Conservation (phyloP, 2,113 vertebrate species). For the Pygoscelis antarcticus region DNA sequence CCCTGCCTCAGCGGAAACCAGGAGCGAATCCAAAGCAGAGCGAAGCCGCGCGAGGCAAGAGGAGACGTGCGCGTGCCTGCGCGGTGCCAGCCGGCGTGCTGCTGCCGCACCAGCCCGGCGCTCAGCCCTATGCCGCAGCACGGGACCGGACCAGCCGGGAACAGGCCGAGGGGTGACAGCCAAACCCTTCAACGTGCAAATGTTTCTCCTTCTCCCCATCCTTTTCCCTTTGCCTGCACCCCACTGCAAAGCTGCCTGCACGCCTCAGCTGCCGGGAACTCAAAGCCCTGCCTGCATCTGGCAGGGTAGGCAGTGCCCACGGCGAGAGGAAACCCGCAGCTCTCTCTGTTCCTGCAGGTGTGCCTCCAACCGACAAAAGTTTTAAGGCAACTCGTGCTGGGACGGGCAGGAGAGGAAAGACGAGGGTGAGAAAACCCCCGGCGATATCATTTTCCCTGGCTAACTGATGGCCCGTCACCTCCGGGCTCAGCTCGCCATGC, state of each 20-base stretch:
- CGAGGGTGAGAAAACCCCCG: background rate
- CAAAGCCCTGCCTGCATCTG: background rate
- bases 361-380: background rate
- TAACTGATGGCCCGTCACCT: background rate
- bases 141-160: fast-evolving
- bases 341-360: background rate
- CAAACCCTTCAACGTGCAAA: background rate
- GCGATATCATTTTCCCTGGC: background rate
- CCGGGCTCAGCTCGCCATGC: background rate
- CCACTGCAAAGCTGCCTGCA: background rate
- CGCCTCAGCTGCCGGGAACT: background rate
- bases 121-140: background rate
- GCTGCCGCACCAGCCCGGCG: background rate
- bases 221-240: background rate
- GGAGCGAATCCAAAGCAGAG: background rate
- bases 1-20: background rate
- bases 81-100: background rate
- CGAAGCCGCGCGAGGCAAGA: fast-evolving
- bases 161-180: background rate
- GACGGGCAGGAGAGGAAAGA: background rate
- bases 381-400: background rate
- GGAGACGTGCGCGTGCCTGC: background rate
- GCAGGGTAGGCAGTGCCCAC: background rate
- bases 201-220: background rate
- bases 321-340: background rate